Base-by-base conservation (phyloP, 2,797 vertebrate species). In the Phyllotis vaccarum region DNA sequence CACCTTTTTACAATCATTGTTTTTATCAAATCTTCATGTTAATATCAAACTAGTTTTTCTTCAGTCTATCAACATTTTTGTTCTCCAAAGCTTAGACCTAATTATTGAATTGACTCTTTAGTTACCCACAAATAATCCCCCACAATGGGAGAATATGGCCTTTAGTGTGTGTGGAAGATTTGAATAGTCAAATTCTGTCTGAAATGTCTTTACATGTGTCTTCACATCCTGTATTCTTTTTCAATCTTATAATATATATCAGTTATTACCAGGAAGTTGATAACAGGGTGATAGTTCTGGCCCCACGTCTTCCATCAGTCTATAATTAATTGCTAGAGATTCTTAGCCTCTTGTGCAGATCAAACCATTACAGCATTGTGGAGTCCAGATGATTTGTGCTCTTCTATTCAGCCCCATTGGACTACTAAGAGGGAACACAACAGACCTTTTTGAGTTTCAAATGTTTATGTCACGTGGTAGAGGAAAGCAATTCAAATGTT, bases 121-220 rank as follows among this genome's bases (percentile, higher is more conserved):
- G 21, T 91, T 54, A 54, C 21, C 27, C 9, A 21, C 66, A 6
- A 6, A 62, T n/a, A 43, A 2, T 86, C 11, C 4, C 83, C 10
- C 8, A 80, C 72, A 43, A 6, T 78, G 66, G 52, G 19, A 85
- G 31, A 85, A 80, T 81, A 75, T 1, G 4, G 12, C 24, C 6
- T 86, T 81, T 14, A 46, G 14, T 68, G 24, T 72, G 40, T 52
- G 76, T 92, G 54, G 58, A 86, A 31, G n/a, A 82, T 16, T 81
- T 80, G 58, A 37, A 31, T 62, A 80, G 52, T 66, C 76, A 8
- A 21, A 74, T 24, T 86, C 22, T 86, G 12, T 49, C n/a, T 40
- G 2, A 90, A 95, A 78, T 81, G 40, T 43, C 66, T 9, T 82
- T 90, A 31, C 11, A 27, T 93, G 81, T 86, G 19, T 52, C 93